These are phyloP conservation scores for Raja brachyura DNA, from an alignment of 2,113 vertebrate genomes.

Conservation along the genomic window DNA sequence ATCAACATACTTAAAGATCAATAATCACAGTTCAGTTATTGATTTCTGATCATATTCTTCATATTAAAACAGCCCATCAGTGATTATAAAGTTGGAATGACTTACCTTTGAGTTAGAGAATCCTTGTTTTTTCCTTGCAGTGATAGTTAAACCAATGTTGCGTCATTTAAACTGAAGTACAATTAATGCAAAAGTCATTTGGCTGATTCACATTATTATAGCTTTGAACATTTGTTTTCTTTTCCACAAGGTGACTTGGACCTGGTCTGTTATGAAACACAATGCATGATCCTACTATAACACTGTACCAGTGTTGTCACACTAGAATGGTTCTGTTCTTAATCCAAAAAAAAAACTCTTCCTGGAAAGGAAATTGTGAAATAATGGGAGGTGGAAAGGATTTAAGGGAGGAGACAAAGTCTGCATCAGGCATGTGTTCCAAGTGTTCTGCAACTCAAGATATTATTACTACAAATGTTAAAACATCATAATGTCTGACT, in stretches of 20 bases:
- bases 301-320: constrained; percentile 30
- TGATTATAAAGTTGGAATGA: background rate
- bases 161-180: constrained; percentile 9
- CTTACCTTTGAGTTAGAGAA: constrained; percentile 29
- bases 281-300: background rate
- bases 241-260: background rate
- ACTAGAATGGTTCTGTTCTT: constrained; percentile 23
- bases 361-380: constrained; percentile 32
- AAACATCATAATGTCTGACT: background rate
- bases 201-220: background rate
- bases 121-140: constrained; percentile 26
- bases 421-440: constrained; percentile 30
- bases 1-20: background rate
- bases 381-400: constrained; percentile 37
- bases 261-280: background rate
- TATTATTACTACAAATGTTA: constrained; percentile 26
- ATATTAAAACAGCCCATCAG: background rate
- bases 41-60: background rate
- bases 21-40: background rate
- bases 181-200: background rate
- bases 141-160: background rate
- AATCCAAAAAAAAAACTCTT: constrained; percentile 33
- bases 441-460: constrained; percentile 26
- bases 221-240: background rate
- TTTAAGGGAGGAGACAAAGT: constrained; percentile 33